Conservation (phyloP, 2,113 vertebrate species). For the Cyanoramphus novaezelandiae region DNA sequence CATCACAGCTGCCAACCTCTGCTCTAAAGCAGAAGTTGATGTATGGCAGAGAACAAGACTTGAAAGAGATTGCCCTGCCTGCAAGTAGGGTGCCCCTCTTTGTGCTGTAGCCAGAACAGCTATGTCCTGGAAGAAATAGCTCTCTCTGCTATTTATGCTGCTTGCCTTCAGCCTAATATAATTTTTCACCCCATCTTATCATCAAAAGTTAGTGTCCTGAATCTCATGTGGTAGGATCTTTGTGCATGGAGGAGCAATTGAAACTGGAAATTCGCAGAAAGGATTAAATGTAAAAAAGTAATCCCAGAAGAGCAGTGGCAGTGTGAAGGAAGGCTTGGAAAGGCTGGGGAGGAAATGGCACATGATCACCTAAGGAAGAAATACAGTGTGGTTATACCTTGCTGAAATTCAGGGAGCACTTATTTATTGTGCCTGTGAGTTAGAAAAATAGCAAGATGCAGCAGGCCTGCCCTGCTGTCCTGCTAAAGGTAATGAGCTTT, state of each 20-base stretch:
- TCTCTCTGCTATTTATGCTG: not conserved
- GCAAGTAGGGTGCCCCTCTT: not conserved
- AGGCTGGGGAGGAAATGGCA: not conserved
- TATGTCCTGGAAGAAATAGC: not conserved
- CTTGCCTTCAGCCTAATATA: not conserved
- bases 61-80: not conserved
- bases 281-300: not conserved
- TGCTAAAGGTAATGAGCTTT: not conserved
- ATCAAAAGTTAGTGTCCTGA: not conserved
- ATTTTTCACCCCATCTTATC: not conserved
- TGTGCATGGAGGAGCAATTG: not conserved
- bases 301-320: not conserved
- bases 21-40: not conserved
- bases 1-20: not conserved
- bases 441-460: not conserved
- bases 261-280: not conserved
- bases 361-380: not conserved
- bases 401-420: not conserved
- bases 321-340: not conserved
- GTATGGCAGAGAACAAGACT: not conserved
- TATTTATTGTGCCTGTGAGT: not conserved
- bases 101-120: not conserved
- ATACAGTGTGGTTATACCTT: not conserved
- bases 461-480: not conserved
- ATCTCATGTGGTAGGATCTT: not conserved